phyloP scores from a whole-genome alignment of 2,888 invertebrate genomes.

The Pterobdella sp. region DNA sequence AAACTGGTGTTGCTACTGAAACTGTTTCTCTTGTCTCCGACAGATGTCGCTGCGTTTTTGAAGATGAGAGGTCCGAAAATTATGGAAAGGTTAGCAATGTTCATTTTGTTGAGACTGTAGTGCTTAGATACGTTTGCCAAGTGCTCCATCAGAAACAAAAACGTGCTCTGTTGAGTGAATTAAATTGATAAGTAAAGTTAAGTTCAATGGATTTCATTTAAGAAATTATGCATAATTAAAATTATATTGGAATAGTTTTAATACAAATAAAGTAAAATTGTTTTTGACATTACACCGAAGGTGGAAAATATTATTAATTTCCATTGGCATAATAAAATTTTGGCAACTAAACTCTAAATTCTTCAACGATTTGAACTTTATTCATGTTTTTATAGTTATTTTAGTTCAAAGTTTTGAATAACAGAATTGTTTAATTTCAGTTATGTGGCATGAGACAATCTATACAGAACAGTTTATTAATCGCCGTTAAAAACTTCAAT shows the following conservation, averaged over 20 bases:
- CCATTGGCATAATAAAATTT: neutral
- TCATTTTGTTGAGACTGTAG: conserved; percentile 93
- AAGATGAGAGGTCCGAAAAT: conserved; percentile 91
- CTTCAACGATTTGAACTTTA: too few species aligned
- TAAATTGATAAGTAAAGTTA: neutral
- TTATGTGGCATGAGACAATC: too few species aligned
- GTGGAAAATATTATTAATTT: neutral
- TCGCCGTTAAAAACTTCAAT: too few species aligned
- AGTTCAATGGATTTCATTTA: neutral
- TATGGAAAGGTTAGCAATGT: conserved; percentile 82
- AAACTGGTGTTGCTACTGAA: conserved; percentile 49
- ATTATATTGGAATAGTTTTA: neutral
- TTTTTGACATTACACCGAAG: neutral
- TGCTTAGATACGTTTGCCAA: conserved; percentile 86
- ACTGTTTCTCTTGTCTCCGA: neutral
- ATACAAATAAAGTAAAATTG: neutral
- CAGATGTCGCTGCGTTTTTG: conserved; percentile 57
- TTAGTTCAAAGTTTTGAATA: too few species aligned
- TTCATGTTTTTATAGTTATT: too few species aligned
- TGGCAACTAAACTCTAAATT: neutral
- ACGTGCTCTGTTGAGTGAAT: conserved; percentile 64
- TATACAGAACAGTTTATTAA: too few species aligned
- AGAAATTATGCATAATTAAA: neutral
- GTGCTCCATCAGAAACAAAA: conserved; percentile 78
- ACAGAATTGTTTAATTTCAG: too few species aligned